Evolutionary conservation across 1,140 invertebrate species (phyloP).

Genomic region (Argopecten irradians): DNA sequence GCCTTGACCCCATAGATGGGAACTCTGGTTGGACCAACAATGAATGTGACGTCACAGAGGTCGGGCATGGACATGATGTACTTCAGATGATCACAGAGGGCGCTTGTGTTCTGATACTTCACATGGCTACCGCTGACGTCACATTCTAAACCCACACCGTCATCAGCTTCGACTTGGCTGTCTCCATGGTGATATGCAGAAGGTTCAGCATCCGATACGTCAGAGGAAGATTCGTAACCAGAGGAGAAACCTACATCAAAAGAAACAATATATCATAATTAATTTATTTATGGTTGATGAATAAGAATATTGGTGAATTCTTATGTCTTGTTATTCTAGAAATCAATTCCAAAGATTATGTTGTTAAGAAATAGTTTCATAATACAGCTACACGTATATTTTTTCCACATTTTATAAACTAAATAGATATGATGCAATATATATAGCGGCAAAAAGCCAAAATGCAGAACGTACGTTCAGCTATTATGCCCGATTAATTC

Average conservation of each 20-base stretch:
- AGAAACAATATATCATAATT: no score
- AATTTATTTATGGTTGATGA: no score
- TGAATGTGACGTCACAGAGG: conserved; percentile 95
- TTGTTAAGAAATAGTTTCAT: no score
- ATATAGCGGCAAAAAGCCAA: no score
- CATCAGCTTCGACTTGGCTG: not conserved
- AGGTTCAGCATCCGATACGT: not conserved
- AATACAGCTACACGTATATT: no score
- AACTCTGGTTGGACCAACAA: conserved; percentile 93
- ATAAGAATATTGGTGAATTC: no score
- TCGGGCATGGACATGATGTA: conserved; percentile 87
- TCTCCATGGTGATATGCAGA: not conserved
- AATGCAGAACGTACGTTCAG: no score
- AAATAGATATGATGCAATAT: no score
- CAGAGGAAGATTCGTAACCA: not conserved
- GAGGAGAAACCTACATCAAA: not conserved
- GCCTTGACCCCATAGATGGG: conserved; percentile 96
- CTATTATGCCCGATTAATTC: no score
- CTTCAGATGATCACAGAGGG: conserved; percentile 47
- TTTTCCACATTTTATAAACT: no score
- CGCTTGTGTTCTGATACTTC: conserved; percentile 36
- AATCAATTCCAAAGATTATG: no score
- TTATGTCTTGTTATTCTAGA: no score
- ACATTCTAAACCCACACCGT: not conserved
- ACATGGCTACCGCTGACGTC: not conserved